Evolutionary conservation across 2,888 invertebrate genomes (phyloP).

Genomic region (Thumatha senex): DNA sequence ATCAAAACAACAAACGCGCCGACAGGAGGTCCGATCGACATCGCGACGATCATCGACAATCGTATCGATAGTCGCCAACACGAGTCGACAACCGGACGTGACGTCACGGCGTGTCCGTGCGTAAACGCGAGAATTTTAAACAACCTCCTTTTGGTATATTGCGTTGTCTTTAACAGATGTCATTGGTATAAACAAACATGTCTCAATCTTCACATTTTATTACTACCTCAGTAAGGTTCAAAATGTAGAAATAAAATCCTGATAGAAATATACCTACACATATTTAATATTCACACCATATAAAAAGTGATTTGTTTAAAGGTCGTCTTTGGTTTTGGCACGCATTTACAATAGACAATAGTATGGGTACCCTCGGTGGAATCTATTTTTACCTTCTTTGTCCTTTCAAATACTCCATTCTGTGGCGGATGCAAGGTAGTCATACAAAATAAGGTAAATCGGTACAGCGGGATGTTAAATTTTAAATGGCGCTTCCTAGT

Average conservation of each 20-base stretch:
- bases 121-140: conserved; percentile 81
- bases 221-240: conserved; percentile 49
- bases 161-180: conserved; percentile 71
- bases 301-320: conserved; percentile 66
- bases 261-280: conserved; percentile 37
- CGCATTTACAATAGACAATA: conserved; percentile 60
- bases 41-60: conserved; percentile 62
- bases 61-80: conserved; percentile 53
- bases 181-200: conserved; percentile 61
- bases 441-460: conserved; percentile 16
- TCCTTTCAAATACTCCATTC: conserved; percentile 20
- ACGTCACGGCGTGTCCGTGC: conserved; percentile 67
- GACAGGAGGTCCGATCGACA: conserved; percentile 76
- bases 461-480: conserved; percentile 3
- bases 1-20: conserved; percentile 75
- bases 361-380: conserved; percentile 39
- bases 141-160: conserved; percentile 74
- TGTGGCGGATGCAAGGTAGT: conserved; percentile 2
- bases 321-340: conserved; percentile 65
- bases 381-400: conserved; percentile 47
- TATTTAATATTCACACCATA: conserved; percentile 72
- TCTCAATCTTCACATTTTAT: conserved; percentile 51
- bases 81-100: conserved; percentile 70
- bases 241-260: conserved; percentile 30
- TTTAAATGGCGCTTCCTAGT: too few species aligned